These are phyloP conservation scores for Haplotaxodon microlepis DNA, from an alignment of 2,113 vertebrate genomes.

Conservation along the genomic window DNA sequence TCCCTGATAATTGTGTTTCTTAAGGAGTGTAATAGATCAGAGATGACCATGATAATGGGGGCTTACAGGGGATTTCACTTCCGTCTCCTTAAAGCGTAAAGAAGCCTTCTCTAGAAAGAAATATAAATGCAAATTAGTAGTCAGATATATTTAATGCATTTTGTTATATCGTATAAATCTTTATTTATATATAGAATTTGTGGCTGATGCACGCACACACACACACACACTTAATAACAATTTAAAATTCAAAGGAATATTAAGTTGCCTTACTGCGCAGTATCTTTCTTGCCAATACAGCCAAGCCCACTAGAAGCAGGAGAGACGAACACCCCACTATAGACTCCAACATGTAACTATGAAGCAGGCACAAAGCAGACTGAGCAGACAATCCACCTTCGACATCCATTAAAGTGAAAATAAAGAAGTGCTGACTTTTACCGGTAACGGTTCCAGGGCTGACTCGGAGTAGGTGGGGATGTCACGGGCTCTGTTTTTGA, in stretches of 20 bases:
- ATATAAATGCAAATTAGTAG: not conserved
- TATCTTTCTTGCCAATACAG: conserved; percentile 19
- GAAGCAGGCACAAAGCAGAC: not conserved
- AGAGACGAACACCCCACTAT: conserved; percentile 21
- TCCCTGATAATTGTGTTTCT: not conserved
- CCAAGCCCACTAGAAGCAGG: conserved; percentile 22
- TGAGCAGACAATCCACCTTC: not conserved
- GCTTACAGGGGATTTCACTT: conserved; percentile 36
- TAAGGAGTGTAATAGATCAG: not conserved
- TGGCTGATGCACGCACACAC: accelerated
- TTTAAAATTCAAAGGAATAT: not conserved
- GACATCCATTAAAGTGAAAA: not conserved
- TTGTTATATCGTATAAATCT: not conserved
- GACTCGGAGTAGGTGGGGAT: not conserved
- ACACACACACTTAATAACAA: not conserved
- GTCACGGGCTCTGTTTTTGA: not conserved
- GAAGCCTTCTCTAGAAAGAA: conserved; percentile 9
- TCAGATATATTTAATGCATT: not conserved
- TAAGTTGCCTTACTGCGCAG: conserved; percentile 32
- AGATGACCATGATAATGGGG: not conserved
- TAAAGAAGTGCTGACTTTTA: not conserved
- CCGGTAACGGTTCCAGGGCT: not conserved
- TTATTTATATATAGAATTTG: not conserved
- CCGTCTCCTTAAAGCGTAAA: not conserved
- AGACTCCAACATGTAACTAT: conserved; percentile 27